Percentiles rank a stretch among this genome's conserved stretches.
phyloP scores from a whole-genome alignment of 2,113 vertebrate genomes.

The Charadrius vociferus region DNA sequence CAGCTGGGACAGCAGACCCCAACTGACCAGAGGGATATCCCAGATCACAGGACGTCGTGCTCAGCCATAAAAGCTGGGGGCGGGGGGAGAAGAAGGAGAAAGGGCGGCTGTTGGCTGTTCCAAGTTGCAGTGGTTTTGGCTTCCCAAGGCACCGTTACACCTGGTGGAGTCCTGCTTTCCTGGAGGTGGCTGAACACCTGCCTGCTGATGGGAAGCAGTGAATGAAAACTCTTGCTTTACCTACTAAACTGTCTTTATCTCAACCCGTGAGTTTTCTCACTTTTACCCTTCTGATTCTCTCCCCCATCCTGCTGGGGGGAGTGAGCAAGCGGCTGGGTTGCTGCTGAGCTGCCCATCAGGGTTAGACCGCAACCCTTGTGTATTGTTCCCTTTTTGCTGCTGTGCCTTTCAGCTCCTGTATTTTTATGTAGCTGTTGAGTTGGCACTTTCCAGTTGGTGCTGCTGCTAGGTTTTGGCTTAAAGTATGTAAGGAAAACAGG shows the following conservation, averaged over 20 bases:
- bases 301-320: rapidly evolving
- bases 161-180: background rate
- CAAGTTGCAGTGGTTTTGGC: background rate
- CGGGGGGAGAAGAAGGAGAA: background rate
- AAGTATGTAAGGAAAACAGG: background rate
- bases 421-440: background rate
- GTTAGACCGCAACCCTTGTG: background rate
- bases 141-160: background rate
- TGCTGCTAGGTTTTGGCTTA: background rate
- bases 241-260: background rate
- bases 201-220: background rate
- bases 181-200: background rate
- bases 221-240: background rate
- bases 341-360: background rate
- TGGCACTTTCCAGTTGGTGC: background rate
- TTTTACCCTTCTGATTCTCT: background rate
- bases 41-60: background rate
- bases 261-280: background rate
- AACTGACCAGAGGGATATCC: background rate
- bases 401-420: background rate
- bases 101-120: background rate
- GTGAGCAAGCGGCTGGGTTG: rapidly evolving
- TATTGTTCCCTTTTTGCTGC: background rate
- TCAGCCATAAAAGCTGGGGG: background rate
- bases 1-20: background rate